Evolutionary conservation across 2,888 invertebrate genomes (phyloP), one percentile per base, ranked within the genome.

Genomic region (Orthosia gracilis): DNA sequence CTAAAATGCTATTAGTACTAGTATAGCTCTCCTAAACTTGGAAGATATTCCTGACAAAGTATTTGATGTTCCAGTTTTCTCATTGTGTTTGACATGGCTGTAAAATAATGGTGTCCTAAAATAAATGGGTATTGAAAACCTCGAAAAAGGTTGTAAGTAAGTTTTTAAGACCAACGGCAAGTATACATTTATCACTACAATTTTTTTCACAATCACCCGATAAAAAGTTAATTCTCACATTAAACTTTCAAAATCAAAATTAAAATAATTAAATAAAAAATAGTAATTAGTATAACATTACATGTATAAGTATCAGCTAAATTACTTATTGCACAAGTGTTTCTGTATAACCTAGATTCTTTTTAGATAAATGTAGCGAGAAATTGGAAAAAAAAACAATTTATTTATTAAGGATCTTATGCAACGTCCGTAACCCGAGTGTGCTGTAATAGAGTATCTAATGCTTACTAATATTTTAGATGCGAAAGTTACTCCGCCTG

Each of bases 261-360:
- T 57, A n/a, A 57, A 15, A 58, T 58, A 17, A 47, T 13, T 15
- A 59, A 47, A 67, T 18, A 18, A 40, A 55, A 55, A 64, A 40
- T 31, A 54, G 21, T 47, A 18, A 84, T 80, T 80, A 84, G 13
- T 40, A 49, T 69, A 55, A 57, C 49, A 67, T 71, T 57, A 65
- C 47, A 55, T 40, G 54, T 80, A 57, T 59, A 54, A 58, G 49
- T 45, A 50, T 15, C 31, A 54, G 15, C 50, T 58, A 54, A 80
- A 84, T 80, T 67, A 80, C 61, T 52, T 63, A 67, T 81, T 73
- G 61, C 67, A 69, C 67, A 74, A 82, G 59, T 82, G 65, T 67
- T 69, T 69, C 67, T 62, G 50, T 54, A 54, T 64, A 77, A 69
- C 85, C 83, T 67, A 82, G 63, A 85, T 82, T 63, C 64, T 69